phyloP scores from a whole-genome alignment of 2,797 vertebrate genomes.

The Cynopterus sphinx region DNA sequence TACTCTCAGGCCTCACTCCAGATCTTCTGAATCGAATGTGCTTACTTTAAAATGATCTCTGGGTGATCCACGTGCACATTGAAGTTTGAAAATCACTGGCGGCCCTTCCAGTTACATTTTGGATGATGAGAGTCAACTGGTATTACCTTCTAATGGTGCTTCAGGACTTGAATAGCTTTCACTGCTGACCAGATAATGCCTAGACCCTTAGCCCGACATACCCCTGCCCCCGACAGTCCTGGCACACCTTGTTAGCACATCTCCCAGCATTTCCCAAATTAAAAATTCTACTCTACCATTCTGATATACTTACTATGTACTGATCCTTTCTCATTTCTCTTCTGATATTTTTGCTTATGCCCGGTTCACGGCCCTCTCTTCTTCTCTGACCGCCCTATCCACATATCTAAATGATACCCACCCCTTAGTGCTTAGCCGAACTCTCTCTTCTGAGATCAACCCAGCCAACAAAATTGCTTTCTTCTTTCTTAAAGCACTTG shows the following conservation, averaged over 20 bases:
- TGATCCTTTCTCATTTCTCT: background rate
- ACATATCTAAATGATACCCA: background rate
- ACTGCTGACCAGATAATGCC: background rate
- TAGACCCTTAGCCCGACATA: background rate
- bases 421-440: background rate
- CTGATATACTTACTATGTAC: background rate
- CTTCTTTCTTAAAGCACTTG: background rate
- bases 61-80: background rate
- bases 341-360: background rate
- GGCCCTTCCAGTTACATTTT: slow-evolving; percentile 23
- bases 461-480: background rate
- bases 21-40: background rate
- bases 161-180: background rate
- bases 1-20: background rate
- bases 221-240: background rate
- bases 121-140: background rate
- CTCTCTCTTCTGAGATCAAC: background rate
- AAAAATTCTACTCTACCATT: too few relatives aligned
- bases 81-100: slow-evolving; percentile 5
- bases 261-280: background rate
- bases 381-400: background rate
- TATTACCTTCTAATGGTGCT: background rate
- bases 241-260: background rate
- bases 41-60: background rate
- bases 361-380: background rate